Base-by-base conservation (phyloP, 1,140 invertebrate genomes). In the Phocides pigmalion region DNA sequence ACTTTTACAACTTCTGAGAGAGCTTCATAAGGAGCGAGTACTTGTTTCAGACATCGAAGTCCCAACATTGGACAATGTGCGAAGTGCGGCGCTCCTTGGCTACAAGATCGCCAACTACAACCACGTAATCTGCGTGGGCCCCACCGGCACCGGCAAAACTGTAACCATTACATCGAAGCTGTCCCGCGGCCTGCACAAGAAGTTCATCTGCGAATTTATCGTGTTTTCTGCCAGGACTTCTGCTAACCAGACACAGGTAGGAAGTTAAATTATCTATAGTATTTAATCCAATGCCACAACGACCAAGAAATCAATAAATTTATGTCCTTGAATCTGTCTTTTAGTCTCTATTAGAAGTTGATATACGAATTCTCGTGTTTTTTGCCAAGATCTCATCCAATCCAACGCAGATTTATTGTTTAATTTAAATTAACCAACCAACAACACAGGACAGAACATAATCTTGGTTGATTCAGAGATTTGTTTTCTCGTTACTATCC, bases 1-100 rank as follows among this genome's bases (percentile, higher is more conserved):
- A 6, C 9, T 0, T 8, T 25, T 14, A 16, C 17, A 0, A 17
- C 16, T 14, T 9, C 6, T 35, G 19, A 37, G 4, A 9, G 20
- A 9, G n/a, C 4, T 17, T 11, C 22, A 42, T n/a, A n/a, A n/a
- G n/a, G n/a, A n/a, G n/a, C n/a, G 16, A 11, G 1, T 3, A 12
- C 1, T 39, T 58, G 64, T 51, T n/a, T 0, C 64, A 92, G 90
- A 92, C 22, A 92, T 95, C 37, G 94, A 94, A 64, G 92, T 98
- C n/a, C 97, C 97, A 0, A 98, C 97, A 0, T 90, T 97, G 6
- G 97, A 98, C 77, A 97, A 96, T 0, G 93, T 96, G 0, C 96
- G 97, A 71, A 97, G 95, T 72, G 89, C 93, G 16, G 92, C 95
- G 39, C 84, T 97, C 12, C 78, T 96, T 0, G 94, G 94, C 63